phyloP scores from a whole-genome alignment of 2,113 vertebrate genomes.

The Malurus cyaneus region DNA sequence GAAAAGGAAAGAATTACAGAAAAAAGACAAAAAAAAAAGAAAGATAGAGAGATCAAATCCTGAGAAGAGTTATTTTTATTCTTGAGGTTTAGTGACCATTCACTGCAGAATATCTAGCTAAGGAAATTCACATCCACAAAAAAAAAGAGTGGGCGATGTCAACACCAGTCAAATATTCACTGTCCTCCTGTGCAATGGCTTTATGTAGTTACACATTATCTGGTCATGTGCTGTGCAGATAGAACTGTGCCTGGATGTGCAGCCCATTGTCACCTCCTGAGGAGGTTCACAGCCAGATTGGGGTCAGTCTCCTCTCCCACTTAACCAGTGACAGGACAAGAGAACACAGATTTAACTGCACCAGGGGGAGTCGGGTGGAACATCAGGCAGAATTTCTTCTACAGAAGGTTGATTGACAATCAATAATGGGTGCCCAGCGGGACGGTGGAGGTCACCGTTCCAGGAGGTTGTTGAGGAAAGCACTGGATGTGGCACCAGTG shows the following conservation, averaged over 20 bases:
- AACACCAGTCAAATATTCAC: neutral
- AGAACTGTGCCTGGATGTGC: neutral
- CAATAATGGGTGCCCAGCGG: no score
- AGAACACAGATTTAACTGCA: neutral
- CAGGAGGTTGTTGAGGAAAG: neutral
- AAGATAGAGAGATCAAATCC: neutral
- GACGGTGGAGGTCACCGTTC: neutral
- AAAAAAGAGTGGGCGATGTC: neutral
- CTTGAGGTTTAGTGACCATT: neutral
- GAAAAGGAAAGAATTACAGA: neutral
- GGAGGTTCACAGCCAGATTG: fast-evolving
- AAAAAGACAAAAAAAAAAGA: neutral
- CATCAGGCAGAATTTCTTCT: neutral
- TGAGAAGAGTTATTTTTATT: neutral
- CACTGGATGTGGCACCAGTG: no score
- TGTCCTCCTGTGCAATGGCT: neutral
- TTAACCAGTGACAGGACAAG: neutral
- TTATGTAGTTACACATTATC: neutral
- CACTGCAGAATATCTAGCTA: neutral
- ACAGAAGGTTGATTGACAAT: neutral
- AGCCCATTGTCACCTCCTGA: neutral
- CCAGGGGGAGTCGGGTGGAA: neutral
- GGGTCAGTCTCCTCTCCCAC: fast-evolving
- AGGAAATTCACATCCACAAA: neutral
- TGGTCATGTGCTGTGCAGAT: neutral